Percentiles rank a stretch among this genome's conserved stretches.
Conservation (phyloP, 2,888 invertebrate genomes). For the Malachius bipustulatus region DNA sequence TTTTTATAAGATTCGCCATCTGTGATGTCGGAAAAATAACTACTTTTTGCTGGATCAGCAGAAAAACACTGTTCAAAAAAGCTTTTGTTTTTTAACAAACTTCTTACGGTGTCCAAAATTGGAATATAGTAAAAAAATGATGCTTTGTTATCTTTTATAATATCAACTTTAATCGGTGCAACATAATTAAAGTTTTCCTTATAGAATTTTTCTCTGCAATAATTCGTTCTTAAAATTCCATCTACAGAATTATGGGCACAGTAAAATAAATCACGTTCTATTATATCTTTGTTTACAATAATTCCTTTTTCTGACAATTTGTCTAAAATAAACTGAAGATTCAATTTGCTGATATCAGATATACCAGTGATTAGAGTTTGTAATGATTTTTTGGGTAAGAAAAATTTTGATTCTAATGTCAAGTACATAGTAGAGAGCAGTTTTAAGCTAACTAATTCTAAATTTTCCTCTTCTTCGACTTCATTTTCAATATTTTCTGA, state of each 20-base stretch:
- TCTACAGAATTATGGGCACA: background rate
- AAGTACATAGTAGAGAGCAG: conserved; percentile 4
- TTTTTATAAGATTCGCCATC: conserved; percentile 10
- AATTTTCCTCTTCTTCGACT: too few relatives aligned
- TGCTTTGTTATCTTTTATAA: conserved; percentile 10
- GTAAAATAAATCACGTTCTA: background rate
- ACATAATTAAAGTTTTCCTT: conserved; percentile 9
- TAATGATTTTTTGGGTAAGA: conserved; percentile 3
- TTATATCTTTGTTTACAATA: background rate
- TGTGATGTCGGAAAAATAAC: conserved; percentile 7
- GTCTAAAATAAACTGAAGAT: conserved; percentile 1
- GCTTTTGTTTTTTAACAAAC: conserved; percentile 9
- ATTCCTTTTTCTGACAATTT: conserved; percentile 6
- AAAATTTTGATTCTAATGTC: conserved; percentile 6
- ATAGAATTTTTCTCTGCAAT: conserved; percentile 9
- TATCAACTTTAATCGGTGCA: conserved; percentile 8
- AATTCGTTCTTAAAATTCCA: conserved; percentile 1
- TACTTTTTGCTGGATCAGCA: conserved; percentile 3
- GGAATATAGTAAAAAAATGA: conserved; percentile 13
- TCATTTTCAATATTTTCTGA: too few relatives aligned
- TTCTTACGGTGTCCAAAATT: conserved; percentile 10
- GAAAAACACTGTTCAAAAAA: conserved; percentile 7
- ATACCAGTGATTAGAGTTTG: conserved; percentile 5
- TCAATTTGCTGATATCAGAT: conserved; percentile 4
- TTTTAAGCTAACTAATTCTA: too few relatives aligned